These are phyloP conservation scores for Luperina testacea DNA, from an alignment of 2,888 invertebrate genomes.

Conservation along the genomic window DNA sequence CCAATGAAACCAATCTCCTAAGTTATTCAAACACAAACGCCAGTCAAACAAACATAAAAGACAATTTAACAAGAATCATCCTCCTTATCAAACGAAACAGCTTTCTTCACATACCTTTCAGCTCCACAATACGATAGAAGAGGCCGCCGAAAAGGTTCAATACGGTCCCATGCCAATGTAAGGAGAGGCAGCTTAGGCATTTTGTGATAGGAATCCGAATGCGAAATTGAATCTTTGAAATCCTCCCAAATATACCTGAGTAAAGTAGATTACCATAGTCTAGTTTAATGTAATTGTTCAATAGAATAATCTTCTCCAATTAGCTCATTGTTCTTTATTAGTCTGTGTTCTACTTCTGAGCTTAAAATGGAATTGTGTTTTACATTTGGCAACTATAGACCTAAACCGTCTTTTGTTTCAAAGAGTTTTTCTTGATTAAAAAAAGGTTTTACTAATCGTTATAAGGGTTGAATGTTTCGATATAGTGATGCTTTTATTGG, in stretches of 20 bases:
- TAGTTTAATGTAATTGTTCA: conserved; percentile 45
- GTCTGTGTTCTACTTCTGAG: conserved; percentile 31
- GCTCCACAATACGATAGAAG: conserved; percentile 50
- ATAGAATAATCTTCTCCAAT: conserved; percentile 32
- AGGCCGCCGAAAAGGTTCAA: conserved; percentile 62
- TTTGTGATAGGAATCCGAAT: conserved; percentile 52
- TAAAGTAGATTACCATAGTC: conserved; percentile 49
- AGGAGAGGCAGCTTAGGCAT: conserved; percentile 52
- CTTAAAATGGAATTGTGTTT: conserved; percentile 43
- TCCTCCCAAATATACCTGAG: conserved; percentile 35
- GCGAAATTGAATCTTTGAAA: conserved; percentile 61
- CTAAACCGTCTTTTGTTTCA: conserved; percentile 27
- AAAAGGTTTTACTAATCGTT: conserved; percentile 31
- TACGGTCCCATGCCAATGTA: conserved; percentile 32
- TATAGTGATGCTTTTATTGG: conserved; percentile 4
- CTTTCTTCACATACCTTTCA: conserved; percentile 47
- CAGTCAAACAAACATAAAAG: conserved; percentile 11
- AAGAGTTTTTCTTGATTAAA: conserved; percentile 43
- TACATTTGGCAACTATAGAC: conserved; percentile 43
- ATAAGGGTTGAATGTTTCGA: conserved; percentile 7
- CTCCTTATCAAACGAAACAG: conserved; percentile 46
- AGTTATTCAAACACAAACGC: conserved; percentile 3
- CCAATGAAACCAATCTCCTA: not conserved
- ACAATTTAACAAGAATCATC: conserved; percentile 38
- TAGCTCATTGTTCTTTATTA: conserved; percentile 23